Evolutionary conservation across 2,888 invertebrate genomes (phyloP).

Genomic region (Camponotus fellah): DNA sequence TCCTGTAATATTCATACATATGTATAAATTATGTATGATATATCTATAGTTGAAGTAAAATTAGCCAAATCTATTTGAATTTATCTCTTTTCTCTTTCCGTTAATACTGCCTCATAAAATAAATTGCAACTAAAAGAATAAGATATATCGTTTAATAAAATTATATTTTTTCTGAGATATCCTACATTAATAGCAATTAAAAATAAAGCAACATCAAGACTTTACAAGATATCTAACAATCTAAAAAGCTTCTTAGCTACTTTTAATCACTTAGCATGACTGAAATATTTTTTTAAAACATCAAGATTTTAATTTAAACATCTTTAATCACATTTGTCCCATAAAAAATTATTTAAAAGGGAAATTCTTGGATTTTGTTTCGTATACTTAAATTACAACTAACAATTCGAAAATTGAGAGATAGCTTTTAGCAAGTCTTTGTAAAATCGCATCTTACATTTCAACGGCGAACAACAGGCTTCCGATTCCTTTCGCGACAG

Average conservation of each 20-base stretch:
- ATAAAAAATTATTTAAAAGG: conserved; percentile 5
- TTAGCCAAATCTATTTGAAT: not conserved
- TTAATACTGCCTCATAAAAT: not conserved
- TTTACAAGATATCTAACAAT: not conserved
- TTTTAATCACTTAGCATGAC: not conserved
- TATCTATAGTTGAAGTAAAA: conserved; percentile 13
- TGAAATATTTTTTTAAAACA: not conserved
- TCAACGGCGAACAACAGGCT: conserved; percentile 42
- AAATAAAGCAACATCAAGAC: not conserved
- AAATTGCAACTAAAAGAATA: not conserved
- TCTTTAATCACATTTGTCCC: not conserved
- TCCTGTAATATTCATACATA: conserved; percentile 2
- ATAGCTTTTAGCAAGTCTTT: conserved; percentile 47
- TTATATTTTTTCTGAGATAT: not conserved
- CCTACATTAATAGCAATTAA: not conserved
- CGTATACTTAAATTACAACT: not conserved
- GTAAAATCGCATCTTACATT: conserved; percentile 50
- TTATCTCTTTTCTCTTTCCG: not conserved
- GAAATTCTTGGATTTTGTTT: not conserved
- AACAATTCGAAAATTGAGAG: conserved; percentile 44
- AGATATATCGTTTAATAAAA: not conserved
- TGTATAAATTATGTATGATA: not conserved
- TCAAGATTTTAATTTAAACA: conserved; percentile 19
- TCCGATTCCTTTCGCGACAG: conserved; percentile 51
- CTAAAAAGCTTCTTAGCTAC: not conserved